Conservation (phyloP, 2,113 vertebrate species). For the Oreochromis tanganicae region DNA sequence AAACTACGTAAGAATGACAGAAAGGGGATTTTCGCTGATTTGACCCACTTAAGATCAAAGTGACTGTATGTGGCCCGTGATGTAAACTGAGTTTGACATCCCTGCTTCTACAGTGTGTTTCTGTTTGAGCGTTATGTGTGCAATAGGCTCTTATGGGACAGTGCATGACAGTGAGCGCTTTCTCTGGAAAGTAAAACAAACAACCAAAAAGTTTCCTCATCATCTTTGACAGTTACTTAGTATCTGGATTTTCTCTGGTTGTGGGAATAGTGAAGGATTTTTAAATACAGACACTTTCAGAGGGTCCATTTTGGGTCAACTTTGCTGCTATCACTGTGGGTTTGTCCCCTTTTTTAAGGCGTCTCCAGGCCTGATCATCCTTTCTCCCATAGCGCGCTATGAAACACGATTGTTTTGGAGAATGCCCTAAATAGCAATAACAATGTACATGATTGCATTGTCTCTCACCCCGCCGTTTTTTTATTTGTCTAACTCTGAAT, state of each 20-base stretch:
- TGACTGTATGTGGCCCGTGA: background rate
- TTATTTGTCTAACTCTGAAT: background rate
- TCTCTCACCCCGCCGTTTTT: background rate
- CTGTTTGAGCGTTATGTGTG: constrained; percentile 23
- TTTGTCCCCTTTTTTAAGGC: background rate
- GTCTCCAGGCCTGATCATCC: background rate
- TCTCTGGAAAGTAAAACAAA: background rate
- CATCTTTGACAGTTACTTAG: background rate
- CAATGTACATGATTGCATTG: background rate
- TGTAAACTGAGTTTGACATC: background rate
- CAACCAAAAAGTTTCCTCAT: background rate
- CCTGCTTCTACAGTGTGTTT: background rate
- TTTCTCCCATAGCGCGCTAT: background rate
- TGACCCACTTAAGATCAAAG: background rate
- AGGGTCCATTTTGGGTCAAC: background rate
- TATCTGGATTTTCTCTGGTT: background rate
- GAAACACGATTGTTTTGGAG: background rate
- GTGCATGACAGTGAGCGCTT: constrained; percentile 21
- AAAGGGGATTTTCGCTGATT: background rate
- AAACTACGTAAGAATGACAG: background rate
- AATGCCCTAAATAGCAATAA: background rate
- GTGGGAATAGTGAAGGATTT: background rate
- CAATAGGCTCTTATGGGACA: constrained; percentile 43
- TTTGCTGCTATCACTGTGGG: background rate
- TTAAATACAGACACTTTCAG: background rate